Evolutionary conservation across 2,797 vertebrate species (phyloP).

Genomic region (Scyliorhinus canicula): DNA sequence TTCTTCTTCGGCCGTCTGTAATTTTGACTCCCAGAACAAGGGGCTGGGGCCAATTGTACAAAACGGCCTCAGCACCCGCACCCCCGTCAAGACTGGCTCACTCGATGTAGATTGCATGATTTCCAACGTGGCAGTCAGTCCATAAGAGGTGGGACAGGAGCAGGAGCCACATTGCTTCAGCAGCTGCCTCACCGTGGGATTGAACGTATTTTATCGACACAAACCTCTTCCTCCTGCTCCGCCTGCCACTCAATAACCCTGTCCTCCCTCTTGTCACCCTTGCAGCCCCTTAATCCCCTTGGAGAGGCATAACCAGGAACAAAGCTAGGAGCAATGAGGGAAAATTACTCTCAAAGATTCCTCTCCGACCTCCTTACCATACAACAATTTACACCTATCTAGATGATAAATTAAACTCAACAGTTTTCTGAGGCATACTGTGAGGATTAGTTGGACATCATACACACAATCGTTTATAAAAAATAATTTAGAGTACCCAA

Average conservation of each 20-base stretch:
- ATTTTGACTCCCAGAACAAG: neutral
- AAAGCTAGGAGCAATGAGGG: neutral
- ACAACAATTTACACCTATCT: too few species aligned
- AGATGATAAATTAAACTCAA: too few species aligned
- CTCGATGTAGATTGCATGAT: neutral
- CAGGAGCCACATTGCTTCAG: neutral
- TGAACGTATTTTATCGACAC: neutral
- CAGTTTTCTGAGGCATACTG: too few species aligned
- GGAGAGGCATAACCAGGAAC: too few species aligned
- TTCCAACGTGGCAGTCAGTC: neutral
- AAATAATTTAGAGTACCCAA: too few species aligned
- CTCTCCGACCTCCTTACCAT: neutral
- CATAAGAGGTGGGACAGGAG: neutral
- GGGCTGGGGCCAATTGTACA: neutral
- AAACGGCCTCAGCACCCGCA: neutral
- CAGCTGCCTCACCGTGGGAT: neutral
- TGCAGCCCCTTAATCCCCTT: neutral
- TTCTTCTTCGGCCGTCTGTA: neutral
- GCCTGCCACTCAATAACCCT: too few species aligned
- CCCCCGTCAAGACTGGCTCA: too few species aligned
- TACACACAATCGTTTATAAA: too few species aligned
- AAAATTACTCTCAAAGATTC: neutral
- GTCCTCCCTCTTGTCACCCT: too few species aligned
- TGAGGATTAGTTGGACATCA: too few species aligned
- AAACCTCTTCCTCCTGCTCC: too few species aligned